Evolutionary conservation across 2,797 vertebrate species (phyloP), one percentile per base, ranked within the genome.

Genomic region (Apogon hyalosoma): DNA sequence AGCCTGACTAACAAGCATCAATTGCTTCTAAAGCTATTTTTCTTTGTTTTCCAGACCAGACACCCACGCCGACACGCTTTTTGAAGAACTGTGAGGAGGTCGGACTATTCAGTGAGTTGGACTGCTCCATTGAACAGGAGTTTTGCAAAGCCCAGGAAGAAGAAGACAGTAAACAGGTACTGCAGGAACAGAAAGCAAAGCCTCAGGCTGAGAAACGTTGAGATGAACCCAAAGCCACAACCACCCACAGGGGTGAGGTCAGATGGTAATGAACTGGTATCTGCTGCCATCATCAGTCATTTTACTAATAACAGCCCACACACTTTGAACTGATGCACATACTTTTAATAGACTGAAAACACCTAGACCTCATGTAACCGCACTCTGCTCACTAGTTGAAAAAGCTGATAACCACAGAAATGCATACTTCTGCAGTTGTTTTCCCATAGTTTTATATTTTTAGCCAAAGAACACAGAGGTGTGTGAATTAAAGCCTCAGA

Each of bases 71-170:
- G 14, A 99, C 98, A 0, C 96, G 98, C 63, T 99, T 99, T 88
- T 90, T 99, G 92, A 99, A 99, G 94, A 99, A 99, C 91, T 99
- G 98, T 50, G 98, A 99, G 84, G 98, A 99, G 83, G 98, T 99
- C 54, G 98, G 98, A 47, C 93, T 99, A 86, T 99, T 99, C 91
- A 98, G 93, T 6, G 98, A 99, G 69, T 95, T 99, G 42, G 97
- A 98, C 82, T 98, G 97, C 89, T 98, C 97, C 80, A 95, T 99
- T 6, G 97, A 99, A 80, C 97, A 98, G 53, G 97, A 99, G 86
- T 98, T 99, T 85, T 95, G 97, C 90, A 99, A 97, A 90, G 96
- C 95, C 63, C 97, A 98, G 90, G 98, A 98, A 87, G 96, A 98
- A 75, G 98, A 99, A 75, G 97, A 96, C 94, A 97, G 90, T 84